phyloP scores from a whole-genome alignment of 1,140 invertebrate genomes.

The Akabosia matsudoensis region DNA sequence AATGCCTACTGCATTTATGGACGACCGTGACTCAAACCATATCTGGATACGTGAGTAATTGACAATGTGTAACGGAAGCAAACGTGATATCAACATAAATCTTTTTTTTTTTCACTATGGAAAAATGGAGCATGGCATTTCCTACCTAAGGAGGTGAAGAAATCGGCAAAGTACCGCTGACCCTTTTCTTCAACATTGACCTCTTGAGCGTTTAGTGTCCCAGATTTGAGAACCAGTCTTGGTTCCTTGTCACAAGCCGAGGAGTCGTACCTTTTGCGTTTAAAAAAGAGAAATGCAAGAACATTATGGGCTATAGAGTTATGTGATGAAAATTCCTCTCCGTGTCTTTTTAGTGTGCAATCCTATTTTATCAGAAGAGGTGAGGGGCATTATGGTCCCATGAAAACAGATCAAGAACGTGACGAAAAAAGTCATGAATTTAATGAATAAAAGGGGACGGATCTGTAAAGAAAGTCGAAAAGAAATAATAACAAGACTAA shows the following conservation, averaged over 20 bases:
- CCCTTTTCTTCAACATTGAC: conserved; percentile 56
- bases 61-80: too few species aligned
- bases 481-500: too few species aligned
- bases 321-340: background rate
- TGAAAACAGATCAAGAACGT: too few species aligned
- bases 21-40: too few species aligned
- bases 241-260: background rate
- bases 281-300: background rate
- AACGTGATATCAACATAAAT: background rate
- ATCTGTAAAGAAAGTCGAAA: background rate
- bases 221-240: conserved; percentile 56
- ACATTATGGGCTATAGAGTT: background rate
- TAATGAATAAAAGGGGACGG: background rate
- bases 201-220: conserved; percentile 56
- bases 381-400: too few species aligned
- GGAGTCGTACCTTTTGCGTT: background rate
- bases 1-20: too few species aligned
- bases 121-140: too few species aligned
- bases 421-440: too few species aligned
- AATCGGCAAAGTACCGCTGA: conserved; percentile 55
- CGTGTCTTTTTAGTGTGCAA: background rate
- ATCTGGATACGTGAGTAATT: too few species aligned
- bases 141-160: conserved; percentile 51
- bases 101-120: too few species aligned
- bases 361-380: too few species aligned